A percentile compares a stretch with the other conserved stretches of the same genome.
These are phyloP conservation scores for Cheilosia pagana DNA, from an alignment of 2,888 invertebrate genomes.

Conservation along the genomic window DNA sequence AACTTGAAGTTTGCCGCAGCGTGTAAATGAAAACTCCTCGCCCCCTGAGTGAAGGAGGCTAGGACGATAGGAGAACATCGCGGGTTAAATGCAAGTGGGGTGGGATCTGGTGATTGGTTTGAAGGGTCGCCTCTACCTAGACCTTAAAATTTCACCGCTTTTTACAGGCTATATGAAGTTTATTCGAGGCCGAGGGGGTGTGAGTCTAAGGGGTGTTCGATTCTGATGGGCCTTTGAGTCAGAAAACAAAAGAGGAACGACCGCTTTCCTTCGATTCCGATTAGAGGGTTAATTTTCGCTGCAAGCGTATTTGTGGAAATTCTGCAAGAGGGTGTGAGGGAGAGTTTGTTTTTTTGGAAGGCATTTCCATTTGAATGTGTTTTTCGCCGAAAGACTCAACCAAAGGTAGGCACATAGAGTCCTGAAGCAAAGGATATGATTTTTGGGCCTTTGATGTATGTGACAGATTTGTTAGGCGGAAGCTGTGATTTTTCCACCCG, in stretches of 20 bases:
- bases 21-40: conserved; percentile 70
- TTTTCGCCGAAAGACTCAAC: conserved; percentile 36
- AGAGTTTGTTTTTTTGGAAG: conserved; percentile 6
- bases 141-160: conserved; percentile 32
- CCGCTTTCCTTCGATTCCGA: conserved; percentile 61
- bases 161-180: background rate
- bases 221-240: background rate
- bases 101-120: conserved; percentile 64
- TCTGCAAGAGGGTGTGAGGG: conserved; percentile 23
- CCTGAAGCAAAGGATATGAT: conserved; percentile 5
- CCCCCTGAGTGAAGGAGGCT: conserved; percentile 24
- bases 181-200: background rate
- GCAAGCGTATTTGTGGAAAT: conserved; percentile 49
- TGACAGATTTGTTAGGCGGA: conserved; percentile 61
- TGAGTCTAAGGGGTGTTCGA: conserved; percentile 19
- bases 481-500: conserved; percentile 26
- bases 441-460: conserved; percentile 66
- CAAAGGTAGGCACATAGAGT: conserved; percentile 11
- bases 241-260: conserved; percentile 52
- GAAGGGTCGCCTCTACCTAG: conserved; percentile 52
- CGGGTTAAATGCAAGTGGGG: conserved; percentile 22
- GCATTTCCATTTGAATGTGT: conserved; percentile 38
- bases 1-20: conserved; percentile 73
- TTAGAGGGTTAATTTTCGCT: conserved; percentile 71
- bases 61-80: conserved; percentile 38